phyloP scores from a whole-genome alignment of 2,888 invertebrate species.

The Drosophila eohydei region DNA sequence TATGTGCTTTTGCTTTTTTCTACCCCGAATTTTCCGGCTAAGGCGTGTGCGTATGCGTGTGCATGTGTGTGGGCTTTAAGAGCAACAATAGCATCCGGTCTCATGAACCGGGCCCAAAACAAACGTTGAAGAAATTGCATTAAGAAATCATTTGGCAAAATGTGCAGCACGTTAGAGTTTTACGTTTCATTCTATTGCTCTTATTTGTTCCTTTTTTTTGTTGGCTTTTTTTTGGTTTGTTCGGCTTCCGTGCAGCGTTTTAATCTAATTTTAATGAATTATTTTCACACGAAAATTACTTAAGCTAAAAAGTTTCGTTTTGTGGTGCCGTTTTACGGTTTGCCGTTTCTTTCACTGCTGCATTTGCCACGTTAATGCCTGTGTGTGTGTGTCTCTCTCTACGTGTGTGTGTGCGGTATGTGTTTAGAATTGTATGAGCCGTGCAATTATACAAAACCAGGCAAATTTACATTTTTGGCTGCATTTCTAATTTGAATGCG shows the following conservation, averaged over 20 bases:
- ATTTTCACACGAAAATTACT: constrained; percentile 62
- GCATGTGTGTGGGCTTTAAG: constrained; percentile 28
- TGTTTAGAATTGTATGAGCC: constrained; percentile 27
- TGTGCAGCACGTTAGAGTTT: constrained; percentile 46
- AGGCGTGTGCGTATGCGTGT: constrained; percentile 18
- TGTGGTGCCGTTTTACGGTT: constrained; percentile 44
- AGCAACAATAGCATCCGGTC: constrained; percentile 62
- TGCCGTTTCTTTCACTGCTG: constrained; percentile 30
- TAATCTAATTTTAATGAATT: constrained; percentile 77
- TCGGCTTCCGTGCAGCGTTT: constrained; percentile 30
- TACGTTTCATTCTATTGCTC: constrained; percentile 6
- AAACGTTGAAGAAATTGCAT: constrained; percentile 65
- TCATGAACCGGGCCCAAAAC: constrained; percentile 32
- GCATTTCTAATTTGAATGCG: constrained; percentile 50
- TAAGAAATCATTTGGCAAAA: constrained; percentile 74
- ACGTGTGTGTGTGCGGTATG: constrained; percentile 15
- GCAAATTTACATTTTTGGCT: constrained; percentile 51
- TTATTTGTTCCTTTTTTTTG: not conserved
- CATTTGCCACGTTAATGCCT: constrained; percentile 13
- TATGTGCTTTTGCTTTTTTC: constrained; percentile 52
- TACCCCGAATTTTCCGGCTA: constrained; percentile 30
- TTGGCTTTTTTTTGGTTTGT: constrained; percentile 12
- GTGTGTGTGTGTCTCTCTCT: constrained; percentile 1
- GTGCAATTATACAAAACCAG: constrained; percentile 36
- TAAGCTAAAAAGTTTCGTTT: constrained; percentile 55